Evolutionary conservation across 37 sponge, comb jelly and placozoan species (phyloP), one percentile per base, ranked within the genome.

Genomic region (Amphimedon queenslandica): DNA sequence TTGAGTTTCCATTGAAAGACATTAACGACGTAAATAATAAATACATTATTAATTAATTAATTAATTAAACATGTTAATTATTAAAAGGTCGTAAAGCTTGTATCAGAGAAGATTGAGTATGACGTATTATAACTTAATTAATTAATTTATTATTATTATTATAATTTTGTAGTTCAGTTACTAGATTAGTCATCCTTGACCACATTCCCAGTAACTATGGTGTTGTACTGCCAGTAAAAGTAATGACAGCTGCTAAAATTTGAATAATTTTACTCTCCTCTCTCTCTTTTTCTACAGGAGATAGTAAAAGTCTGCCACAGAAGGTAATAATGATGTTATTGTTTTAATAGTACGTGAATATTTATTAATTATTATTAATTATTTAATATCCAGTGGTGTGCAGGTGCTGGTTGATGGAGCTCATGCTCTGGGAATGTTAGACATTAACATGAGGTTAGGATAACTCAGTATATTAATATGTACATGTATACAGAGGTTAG

Each of bases 331-430:
- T n/a, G n/a, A n/a, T n/a, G n/a, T n/a, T n/a, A n/a, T n/a, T n/a
- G n/a, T n/a, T n/a, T n/a, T n/a, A 41, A 47, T 30, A 42, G 24
- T 5, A n/a, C n/a, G n/a, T n/a, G n/a, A n/a, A n/a, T n/a, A n/a
- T n/a, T n/a, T n/a, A n/a, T n/a, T n/a, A n/a, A n/a, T n/a, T n/a
- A n/a, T n/a, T n/a, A n/a, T n/a, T n/a, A n/a, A n/a, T n/a, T n/a
- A n/a, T n/a, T n/a, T n/a, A n/a, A n/a, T 23, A 4, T 42, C 28
- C 30, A 85, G 82, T 40, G 92, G 92, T 58, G 80, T 96, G 18
- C 53, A 73, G 29, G 90, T 93, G 23, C 67, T 96, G 35, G 73
- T 96, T 21, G 97, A 96, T 70, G 97, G 97, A 30, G 97, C 97
- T 30, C 97, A 96, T 65, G 86, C 93, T 18, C 76, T 88, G 28